Percentiles rank a stretch among this genome's conserved stretches.
phyloP scores from a whole-genome alignment of 2,888 invertebrate genomes.

The Beris morrisii region DNA sequence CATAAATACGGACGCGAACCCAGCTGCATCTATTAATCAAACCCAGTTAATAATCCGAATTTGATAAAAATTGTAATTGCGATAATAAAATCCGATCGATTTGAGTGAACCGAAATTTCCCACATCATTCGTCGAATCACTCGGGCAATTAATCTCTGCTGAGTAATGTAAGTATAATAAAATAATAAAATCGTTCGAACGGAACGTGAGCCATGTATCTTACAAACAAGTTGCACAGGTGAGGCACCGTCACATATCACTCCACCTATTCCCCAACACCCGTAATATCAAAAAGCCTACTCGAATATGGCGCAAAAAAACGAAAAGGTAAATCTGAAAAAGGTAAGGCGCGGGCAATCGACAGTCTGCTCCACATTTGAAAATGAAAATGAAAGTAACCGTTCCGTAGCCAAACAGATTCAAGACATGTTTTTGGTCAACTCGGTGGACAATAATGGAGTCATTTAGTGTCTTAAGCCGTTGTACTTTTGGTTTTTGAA shows the following conservation, averaged over 20 bases:
- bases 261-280: too few species aligned
- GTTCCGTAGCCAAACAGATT: too few species aligned
- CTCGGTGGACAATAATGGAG: background rate
- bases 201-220: background rate
- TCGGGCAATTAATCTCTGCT: slow-evolving; percentile 26
- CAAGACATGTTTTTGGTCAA: background rate
- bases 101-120: background rate
- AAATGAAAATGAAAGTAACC: slow-evolving; percentile 25
- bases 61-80: too few species aligned
- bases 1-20: too few species aligned
- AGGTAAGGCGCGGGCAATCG: slow-evolving; percentile 2
- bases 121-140: slow-evolving; percentile 28
- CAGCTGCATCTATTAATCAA: too few species aligned
- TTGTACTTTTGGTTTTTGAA: background rate
- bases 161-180: slow-evolving; percentile 28
- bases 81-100: too few species aligned
- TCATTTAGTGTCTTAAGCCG: slow-evolving; percentile 12
- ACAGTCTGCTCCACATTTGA: slow-evolving; percentile 20
- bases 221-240: background rate
- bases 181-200: slow-evolving; percentile 18
- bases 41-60: too few species aligned
- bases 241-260: too few species aligned
- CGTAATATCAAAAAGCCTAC: too few species aligned
- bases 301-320: too few species aligned
- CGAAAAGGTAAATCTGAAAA: too few species aligned